phyloP scores from a whole-genome alignment of 2,797 vertebrate species.

The Gallinago nigripennis region DNA sequence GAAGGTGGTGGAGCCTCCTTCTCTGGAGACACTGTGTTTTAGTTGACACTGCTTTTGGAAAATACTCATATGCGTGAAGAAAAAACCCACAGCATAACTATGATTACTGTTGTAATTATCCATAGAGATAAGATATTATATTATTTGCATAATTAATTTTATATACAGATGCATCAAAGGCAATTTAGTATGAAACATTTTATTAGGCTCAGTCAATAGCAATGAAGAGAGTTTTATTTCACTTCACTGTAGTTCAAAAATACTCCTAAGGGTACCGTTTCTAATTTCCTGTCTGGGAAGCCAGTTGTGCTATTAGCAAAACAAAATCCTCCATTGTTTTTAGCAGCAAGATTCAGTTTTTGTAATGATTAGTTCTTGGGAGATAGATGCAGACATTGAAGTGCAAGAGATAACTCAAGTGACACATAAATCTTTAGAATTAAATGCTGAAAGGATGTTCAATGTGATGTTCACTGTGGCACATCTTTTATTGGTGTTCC shows the following conservation, averaged over 20 bases:
- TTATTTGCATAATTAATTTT: constrained; percentile 66
- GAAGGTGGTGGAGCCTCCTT: no score
- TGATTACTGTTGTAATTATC: constrained; percentile 59
- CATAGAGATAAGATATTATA: constrained; percentile 22
- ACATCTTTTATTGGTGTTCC: constrained; percentile 27
- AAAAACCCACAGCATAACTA: neutral
- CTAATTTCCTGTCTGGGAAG: constrained; percentile 61
- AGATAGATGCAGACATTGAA: neutral
- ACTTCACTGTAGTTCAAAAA: constrained; percentile 62
- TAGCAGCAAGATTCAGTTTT: constrained; percentile 42
- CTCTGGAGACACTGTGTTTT: neutral
- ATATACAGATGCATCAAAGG: constrained; percentile 24
- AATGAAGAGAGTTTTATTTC: constrained; percentile 61
- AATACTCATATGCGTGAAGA: neutral
- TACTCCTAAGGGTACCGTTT: constrained; percentile 52
- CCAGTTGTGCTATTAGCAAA: constrained; percentile 59
- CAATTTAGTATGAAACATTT: constrained; percentile 59
- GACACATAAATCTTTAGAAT: constrained; percentile 56
- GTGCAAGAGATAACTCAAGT: constrained; percentile 4
- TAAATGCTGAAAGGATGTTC: constrained; percentile 42
- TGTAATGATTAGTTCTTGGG: constrained; percentile 25
- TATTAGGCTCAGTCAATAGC: constrained; percentile 48
- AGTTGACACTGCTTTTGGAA: neutral
- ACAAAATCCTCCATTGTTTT: constrained; percentile 44
- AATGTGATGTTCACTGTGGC: constrained; percentile 39